phyloP scores from a whole-genome alignment of 37 sponge, comb jelly and placozoan species.

The Aphrocallistes beatrix region DNA sequence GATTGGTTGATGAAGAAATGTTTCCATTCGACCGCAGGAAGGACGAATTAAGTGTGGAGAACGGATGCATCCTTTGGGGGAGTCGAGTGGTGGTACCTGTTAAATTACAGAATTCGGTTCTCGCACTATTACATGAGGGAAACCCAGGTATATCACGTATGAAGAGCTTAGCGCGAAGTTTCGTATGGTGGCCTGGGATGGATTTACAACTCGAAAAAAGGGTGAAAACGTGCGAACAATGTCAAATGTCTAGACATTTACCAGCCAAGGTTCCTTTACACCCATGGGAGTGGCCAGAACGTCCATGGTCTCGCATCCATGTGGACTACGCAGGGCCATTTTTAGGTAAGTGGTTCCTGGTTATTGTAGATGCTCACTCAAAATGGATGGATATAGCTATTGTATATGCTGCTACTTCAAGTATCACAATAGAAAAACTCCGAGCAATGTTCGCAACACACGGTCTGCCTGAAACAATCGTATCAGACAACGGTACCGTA shows the following conservation, averaged over 20 bases:
- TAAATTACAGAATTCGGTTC: background rate
- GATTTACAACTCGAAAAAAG: constrained; percentile 19
- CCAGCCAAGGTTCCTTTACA: constrained; percentile 27
- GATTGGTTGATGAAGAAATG: background rate
- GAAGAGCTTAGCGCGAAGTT: constrained; percentile 27
- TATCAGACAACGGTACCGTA: constrained; percentile 37
- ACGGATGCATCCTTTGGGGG: constrained; percentile 36
- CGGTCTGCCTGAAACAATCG: constrained; percentile 32
- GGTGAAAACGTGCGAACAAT: constrained; percentile 24
- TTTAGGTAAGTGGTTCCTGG: constrained; percentile 18
- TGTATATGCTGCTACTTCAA: background rate
- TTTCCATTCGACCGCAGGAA: constrained; percentile 1
- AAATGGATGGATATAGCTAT: constrained; percentile 37
- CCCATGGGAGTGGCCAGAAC: constrained; percentile 29
- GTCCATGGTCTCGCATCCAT: constrained; percentile 37
- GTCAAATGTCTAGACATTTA: constrained; percentile 18
- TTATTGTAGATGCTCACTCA: constrained; percentile 25
- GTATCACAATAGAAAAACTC: constrained; percentile 20
- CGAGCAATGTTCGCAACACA: constrained; percentile 20
- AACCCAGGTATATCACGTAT: constrained; percentile 38
- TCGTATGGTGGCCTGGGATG: constrained; percentile 29
- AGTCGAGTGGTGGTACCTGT: constrained; percentile 33
- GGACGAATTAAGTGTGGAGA: constrained; percentile 28
- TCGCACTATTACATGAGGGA: constrained; percentile 14
- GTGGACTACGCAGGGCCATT: constrained; percentile 35